Percentiles rank a stretch among this genome's conserved stretches.
phyloP scores from a whole-genome alignment of 2,888 invertebrate species.

The Drosophila neonasuta region DNA sequence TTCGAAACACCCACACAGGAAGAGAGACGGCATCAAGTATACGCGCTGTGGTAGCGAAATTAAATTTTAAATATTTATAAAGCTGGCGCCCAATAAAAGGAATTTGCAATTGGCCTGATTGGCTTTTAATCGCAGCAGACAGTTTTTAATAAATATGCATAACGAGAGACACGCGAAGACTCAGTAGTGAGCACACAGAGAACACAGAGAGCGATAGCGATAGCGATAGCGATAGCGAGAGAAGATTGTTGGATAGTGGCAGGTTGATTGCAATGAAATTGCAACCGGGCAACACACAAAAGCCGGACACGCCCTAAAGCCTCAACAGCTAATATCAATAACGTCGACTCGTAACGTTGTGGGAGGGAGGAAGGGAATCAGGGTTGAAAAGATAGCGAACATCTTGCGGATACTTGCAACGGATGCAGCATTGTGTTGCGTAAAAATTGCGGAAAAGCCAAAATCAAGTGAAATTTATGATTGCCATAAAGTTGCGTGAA shows the following conservation, averaged over 20 bases:
- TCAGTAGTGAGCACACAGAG: not conserved
- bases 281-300: slow-evolving; percentile 16
- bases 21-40: slow-evolving; percentile 42
- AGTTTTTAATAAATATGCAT: slow-evolving; percentile 78
- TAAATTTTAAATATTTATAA: slow-evolving; percentile 78
- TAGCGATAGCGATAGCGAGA: no score
- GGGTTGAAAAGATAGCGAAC: not conserved
- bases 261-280: slow-evolving; percentile 33
- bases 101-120: slow-evolving; percentile 75
- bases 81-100: slow-evolving; percentile 71
- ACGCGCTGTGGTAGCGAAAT: slow-evolving; percentile 66
- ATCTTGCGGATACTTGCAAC: slow-evolving; percentile 47
- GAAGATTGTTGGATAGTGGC: slow-evolving; percentile 1
- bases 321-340: slow-evolving; percentile 47
- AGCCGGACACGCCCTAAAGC: slow-evolving; percentile 32
- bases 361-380: slow-evolving; percentile 8
- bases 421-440: slow-evolving; percentile 60
- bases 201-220: no score
- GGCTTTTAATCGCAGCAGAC: slow-evolving; percentile 77
- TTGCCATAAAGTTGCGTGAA: slow-evolving; percentile 74
- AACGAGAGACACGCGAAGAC: slow-evolving; percentile 31
- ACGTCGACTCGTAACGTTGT: slow-evolving; percentile 9
- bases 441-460: slow-evolving; percentile 58
- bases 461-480: slow-evolving; percentile 74
- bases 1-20: slow-evolving; percentile 37